phyloP scores from a whole-genome alignment of 1,140 invertebrate genomes.

The Caenorhabditis tropicalis region DNA sequence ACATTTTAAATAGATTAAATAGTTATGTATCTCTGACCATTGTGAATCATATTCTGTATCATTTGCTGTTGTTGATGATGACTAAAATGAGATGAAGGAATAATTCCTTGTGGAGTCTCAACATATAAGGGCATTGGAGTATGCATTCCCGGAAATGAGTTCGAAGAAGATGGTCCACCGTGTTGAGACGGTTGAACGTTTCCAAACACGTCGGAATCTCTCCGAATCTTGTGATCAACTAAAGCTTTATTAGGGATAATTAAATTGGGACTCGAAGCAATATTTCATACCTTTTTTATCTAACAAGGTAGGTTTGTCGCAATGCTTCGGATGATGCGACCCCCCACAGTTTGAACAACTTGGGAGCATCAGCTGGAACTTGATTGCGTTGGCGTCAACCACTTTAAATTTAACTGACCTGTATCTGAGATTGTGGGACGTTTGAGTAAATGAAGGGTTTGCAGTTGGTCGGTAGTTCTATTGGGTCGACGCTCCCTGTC shows the following conservation, averaged over 20 bases:
- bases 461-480: neutral
- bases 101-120: neutral
- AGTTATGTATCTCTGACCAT: neutral
- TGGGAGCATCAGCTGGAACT: neutral
- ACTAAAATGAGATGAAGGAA: neutral
- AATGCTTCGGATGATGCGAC: neutral
- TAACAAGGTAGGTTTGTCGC: neutral
- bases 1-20: neutral
- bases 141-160: neutral
- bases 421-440: neutral
- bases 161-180: neutral
- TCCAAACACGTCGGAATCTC: neutral
- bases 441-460: neutral
- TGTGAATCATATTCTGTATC: neutral
- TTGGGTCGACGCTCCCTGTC: neutral
- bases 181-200: neutral
- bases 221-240: neutral
- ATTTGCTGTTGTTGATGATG: slow-evolving; percentile 15
- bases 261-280: neutral
- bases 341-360: slow-evolving; percentile 21
- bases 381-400: neutral
- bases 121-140: neutral
- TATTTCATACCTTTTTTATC: neutral
- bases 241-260: neutral
- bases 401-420: neutral